A percentile compares a stretch with the other conserved stretches of the same genome.
Evolutionary conservation across 2,797 vertebrate species (phyloP).

Genomic region (Galaxias olidus): DNA sequence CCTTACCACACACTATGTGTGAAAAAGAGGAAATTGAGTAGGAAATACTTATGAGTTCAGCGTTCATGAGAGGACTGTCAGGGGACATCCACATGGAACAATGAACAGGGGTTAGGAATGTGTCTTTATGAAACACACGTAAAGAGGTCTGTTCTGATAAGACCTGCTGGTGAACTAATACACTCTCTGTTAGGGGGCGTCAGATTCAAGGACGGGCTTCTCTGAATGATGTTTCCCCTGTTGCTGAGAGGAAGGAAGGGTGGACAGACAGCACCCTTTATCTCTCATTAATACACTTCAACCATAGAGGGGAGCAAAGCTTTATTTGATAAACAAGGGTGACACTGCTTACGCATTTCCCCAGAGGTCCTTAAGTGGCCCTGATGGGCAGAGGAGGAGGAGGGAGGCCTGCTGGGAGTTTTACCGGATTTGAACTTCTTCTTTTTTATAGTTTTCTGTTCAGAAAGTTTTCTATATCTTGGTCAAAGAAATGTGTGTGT

Average conservation of each 20-base stretch:
- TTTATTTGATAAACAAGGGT: constrained; percentile 61
- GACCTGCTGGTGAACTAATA: neutral
- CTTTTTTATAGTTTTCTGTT: too few species aligned
- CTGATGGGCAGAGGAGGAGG: constrained; percentile 9
- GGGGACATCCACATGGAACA: constrained; percentile 64
- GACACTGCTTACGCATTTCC: constrained; percentile 70
- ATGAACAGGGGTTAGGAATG: constrained; percentile 53
- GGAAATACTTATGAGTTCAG: constrained; percentile 63
- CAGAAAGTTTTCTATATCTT: too few species aligned
- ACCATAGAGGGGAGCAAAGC: constrained; percentile 51
- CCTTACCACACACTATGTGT: constrained; percentile 29
- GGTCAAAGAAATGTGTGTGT: too few species aligned
- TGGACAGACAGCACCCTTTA: constrained; percentile 53
- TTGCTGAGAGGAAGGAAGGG: constrained; percentile 68
- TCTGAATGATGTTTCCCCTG: constrained; percentile 63
- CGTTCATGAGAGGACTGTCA: constrained; percentile 49
- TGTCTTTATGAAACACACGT: neutral
- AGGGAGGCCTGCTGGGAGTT: constrained; percentile 11
- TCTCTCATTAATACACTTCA: constrained; percentile 67
- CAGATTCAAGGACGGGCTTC: constrained; percentile 53
- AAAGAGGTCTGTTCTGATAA: neutral
- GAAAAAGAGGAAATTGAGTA: constrained; percentile 60
- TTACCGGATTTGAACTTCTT: too few species aligned
- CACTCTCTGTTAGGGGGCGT: constrained; percentile 25
- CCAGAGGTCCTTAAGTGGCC: constrained; percentile 50